Percentiles rank a stretch among this genome's conserved stretches.
phyloP scores from a whole-genome alignment of 2,888 invertebrate genomes.

The Drosophila flavopinicola region DNA sequence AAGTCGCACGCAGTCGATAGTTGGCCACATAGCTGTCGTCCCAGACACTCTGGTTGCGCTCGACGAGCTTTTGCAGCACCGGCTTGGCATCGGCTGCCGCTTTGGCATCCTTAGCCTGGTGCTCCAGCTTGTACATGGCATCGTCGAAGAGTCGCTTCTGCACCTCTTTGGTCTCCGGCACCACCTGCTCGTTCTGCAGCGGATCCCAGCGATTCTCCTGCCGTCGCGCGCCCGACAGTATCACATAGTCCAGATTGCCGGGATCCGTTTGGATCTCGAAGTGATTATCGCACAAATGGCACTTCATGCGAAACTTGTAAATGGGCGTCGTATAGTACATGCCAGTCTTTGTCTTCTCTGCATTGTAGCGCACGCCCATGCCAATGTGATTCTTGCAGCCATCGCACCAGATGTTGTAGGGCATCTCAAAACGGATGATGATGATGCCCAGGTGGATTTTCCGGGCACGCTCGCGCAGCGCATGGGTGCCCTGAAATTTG shows the following conservation, averaged over 20 bases:
- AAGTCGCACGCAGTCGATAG: constrained; percentile 91
- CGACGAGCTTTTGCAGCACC: constrained; percentile 90
- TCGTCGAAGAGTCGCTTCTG: constrained; percentile 96
- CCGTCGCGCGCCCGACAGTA: constrained; percentile 96
- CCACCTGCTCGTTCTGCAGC: constrained; percentile 95
- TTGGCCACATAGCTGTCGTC: constrained; percentile 97
- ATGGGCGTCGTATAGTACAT: constrained; percentile 99
- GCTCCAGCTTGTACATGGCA: constrained; percentile 99
- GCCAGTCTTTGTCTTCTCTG: constrained; percentile 95
- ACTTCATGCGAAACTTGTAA: constrained; percentile 99
- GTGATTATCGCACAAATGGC: constrained; percentile 97
- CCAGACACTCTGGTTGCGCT: constrained; percentile 92
- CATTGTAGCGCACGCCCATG: constrained; percentile 99
- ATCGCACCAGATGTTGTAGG: constrained; percentile 99
- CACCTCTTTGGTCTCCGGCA: constrained; percentile 95
- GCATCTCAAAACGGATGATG: constrained; percentile 96
- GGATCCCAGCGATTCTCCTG: constrained; percentile 99
- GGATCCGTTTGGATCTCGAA: constrained; percentile 99
- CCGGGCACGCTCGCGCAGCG: constrained; percentile 96
- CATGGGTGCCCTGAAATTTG: constrained; percentile 97
- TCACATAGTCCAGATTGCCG: constrained; percentile 97
- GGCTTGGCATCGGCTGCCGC: constrained; percentile 90
- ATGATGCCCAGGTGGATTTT: constrained; percentile 97
- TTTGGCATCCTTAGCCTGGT: constrained; percentile 92
- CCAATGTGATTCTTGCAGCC: constrained; percentile 99